Base-by-base conservation (phyloP, 2,888 invertebrate species). In the Oxytorus armatus region DNA sequence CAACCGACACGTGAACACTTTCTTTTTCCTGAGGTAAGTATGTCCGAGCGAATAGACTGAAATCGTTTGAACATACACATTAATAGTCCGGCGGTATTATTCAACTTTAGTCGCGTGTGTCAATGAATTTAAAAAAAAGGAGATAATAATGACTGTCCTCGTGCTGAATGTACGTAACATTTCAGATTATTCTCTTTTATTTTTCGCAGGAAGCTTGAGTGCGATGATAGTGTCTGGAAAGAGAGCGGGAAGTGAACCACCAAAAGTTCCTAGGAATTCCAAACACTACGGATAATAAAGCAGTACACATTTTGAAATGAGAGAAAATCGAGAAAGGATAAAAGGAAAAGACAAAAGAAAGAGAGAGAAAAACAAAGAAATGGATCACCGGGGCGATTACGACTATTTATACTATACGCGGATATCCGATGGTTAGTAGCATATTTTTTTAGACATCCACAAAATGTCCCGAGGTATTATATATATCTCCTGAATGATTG, bases 1-100 rank as follows among this genome's bases (percentile, higher is more conserved):
- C 90, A 90, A 84, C 88, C 89, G 29, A 88, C 87, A 51, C 88
- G 89, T 61, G 89, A 91, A 77, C 91, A 89, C 81, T 91, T 92
- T 88, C 82, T 90, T 74, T 90, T 91, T 86, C 88, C 90, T 66
- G 90, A 91, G 86, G 89, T 91, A 82, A 88, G 73, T 75, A 59
- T 44, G 11, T 36, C 36, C 8, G 59, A 36, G 10, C 29, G 29
- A 29, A 29, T 29, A 29, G 29, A 29, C 29, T 29, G 3, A 29
- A 10, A 36, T 36, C 36, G 36, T 36, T 8, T 10, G 36, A 36
- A 36, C 3, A 16, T 47, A 57, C 57, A 18, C 14, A n/a, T 14
- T 23, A 57, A 57, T 10, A n/a, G n/a, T n/a, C n/a, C n/a, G n/a
- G n/a, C n/a, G n/a, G n/a, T n/a, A n/a, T n/a, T n/a, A n/a, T n/a